phyloP scores from a whole-genome alignment of 2,113 vertebrate genomes.

The Poecilia latipinna region DNA sequence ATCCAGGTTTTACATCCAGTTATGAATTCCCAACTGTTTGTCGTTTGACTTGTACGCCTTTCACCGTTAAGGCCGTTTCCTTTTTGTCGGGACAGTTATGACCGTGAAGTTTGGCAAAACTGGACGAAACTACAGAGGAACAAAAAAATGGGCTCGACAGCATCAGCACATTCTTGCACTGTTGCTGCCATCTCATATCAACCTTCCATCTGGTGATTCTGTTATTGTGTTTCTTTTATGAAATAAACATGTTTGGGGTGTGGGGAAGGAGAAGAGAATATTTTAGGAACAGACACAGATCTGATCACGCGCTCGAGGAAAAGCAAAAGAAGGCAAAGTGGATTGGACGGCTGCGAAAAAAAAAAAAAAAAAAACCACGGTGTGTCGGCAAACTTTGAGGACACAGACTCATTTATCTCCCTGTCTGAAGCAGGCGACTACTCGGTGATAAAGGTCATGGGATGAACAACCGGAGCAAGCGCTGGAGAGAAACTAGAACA shows the following conservation, averaged over 20 bases:
- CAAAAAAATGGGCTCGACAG: slow-evolving; percentile 35
- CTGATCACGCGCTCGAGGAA: slow-evolving; percentile 43
- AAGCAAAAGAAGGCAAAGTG: slow-evolving; percentile 37
- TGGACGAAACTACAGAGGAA: slow-evolving; percentile 30
- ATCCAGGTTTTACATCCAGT: no score
- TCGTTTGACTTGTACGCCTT: no score
- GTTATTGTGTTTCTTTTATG: slow-evolving; percentile 64
- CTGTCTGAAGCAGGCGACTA: slow-evolving; percentile 43
- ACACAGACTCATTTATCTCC: slow-evolving; percentile 60
- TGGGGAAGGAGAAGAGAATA: slow-evolving; percentile 16
- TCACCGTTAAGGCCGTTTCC: no score
- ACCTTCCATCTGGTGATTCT: slow-evolving; percentile 50
- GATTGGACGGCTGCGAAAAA: slow-evolving; percentile 38
- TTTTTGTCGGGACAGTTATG: slow-evolving; percentile 32
- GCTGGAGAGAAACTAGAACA: no score
- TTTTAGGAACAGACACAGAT: slow-evolving; percentile 35
- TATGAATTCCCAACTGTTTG: no score
- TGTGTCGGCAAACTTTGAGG: slow-evolving; percentile 54
- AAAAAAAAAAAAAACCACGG: slow-evolving; percentile 11
- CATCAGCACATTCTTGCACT: slow-evolving; percentile 62
- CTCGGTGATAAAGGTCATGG: slow-evolving; percentile 49
- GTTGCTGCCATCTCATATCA: slow-evolving; percentile 57
- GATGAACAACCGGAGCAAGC: neutral
- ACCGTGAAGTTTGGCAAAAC: slow-evolving; percentile 55
- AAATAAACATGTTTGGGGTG: slow-evolving; percentile 60